Evolutionary conservation across 2,797 vertebrate species (phyloP).

Genomic region (Chelmon rostratus): DNA sequence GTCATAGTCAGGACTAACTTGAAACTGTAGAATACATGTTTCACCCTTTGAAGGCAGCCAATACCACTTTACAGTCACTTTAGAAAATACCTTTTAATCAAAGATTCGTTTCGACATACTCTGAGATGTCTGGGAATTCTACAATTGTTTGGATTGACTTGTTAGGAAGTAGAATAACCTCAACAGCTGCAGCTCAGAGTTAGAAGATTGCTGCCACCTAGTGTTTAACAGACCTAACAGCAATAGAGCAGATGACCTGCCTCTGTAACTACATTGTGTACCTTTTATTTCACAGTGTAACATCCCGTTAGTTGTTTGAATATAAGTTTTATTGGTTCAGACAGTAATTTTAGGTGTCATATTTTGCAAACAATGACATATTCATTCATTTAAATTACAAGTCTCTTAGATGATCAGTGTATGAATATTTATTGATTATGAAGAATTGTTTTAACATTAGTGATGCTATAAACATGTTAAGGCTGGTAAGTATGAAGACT

Average conservation of each 20-base stretch:
- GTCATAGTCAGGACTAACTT: neutral
- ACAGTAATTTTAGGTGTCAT: neutral
- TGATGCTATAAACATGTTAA: neutral
- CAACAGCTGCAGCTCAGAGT: neutral
- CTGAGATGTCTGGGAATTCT: neutral
- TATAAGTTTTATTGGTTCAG: neutral
- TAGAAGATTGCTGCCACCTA: constrained; percentile 63
- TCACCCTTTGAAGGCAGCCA: neutral
- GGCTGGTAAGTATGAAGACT: neutral
- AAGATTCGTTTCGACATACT: neutral
- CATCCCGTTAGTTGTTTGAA: neutral
- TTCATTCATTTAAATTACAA: neutral
- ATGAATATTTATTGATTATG: neutral
- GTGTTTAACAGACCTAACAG: constrained; percentile 37
- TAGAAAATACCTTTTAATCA: neutral
- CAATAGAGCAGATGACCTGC: neutral
- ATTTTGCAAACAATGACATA: neutral
- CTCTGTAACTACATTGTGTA: neutral
- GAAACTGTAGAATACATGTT: neutral
- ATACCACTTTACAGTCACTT: neutral
- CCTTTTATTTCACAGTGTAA: neutral
- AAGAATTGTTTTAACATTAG: neutral
- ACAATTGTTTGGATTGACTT: neutral
- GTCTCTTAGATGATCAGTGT: neutral
- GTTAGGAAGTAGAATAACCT: neutral